phyloP scores from a whole-genome alignment of 2,113 vertebrate species.

The Cheilinus undulatus region DNA sequence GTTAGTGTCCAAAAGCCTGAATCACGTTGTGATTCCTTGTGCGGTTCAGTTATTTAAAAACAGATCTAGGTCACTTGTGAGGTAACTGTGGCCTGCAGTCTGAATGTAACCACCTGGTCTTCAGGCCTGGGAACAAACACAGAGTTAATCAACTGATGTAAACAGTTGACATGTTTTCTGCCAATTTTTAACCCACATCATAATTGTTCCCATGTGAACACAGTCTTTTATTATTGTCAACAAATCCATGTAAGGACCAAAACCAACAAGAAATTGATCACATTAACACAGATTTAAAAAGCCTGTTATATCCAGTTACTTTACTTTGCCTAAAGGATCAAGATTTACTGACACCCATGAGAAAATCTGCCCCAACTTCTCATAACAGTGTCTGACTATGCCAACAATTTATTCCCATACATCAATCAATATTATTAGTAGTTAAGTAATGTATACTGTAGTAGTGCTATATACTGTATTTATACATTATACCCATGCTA shows the following conservation, averaged over 20 bases:
- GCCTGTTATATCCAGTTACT: too few species aligned
- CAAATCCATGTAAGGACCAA: neutral
- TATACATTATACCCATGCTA: too few species aligned
- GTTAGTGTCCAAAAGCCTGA: too few species aligned
- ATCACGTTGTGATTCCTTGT: too few species aligned
- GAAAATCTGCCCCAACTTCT: too few species aligned
- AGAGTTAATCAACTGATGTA: slow-evolving; percentile 22
- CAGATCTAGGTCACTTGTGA: neutral
- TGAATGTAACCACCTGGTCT: neutral
- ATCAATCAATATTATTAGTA: too few species aligned
- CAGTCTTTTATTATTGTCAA: neutral
- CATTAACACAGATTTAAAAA: neutral
- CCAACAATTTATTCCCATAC: too few species aligned
- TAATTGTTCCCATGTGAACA: slow-evolving; percentile 15
- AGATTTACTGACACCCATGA: too few species aligned
- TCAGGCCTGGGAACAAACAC: slow-evolving; percentile 16
- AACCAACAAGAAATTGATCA: neutral
- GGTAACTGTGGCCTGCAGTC: neutral
- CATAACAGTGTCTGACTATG: too few species aligned
- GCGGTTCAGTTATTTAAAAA: neutral
- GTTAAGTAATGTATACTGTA: too few species aligned
- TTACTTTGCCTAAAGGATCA: too few species aligned
- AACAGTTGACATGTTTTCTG: slow-evolving; percentile 10
- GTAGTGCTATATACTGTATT: too few species aligned
- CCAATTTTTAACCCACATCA: slow-evolving; percentile 18